phyloP scores from a whole-genome alignment of 2,113 vertebrate genomes.

The Ivindomyrus marchei region DNA sequence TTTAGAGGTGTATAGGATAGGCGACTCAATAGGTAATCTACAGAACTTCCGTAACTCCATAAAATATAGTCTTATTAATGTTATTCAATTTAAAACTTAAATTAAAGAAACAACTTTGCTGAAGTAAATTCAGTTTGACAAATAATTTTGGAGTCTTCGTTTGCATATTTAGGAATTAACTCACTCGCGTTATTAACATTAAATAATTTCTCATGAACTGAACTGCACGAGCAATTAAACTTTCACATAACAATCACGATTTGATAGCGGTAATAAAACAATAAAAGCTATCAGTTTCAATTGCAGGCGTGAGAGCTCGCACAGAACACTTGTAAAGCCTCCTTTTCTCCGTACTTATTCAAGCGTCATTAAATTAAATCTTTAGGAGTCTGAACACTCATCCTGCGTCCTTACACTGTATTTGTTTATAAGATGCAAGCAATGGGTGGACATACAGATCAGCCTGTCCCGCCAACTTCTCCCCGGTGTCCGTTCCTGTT shows the following conservation, averaged over 20 bases:
- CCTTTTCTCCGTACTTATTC: not conserved
- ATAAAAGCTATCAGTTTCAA: not conserved
- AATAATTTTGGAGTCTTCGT: not conserved
- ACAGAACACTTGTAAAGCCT: not conserved
- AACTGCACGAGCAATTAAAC: constrained; percentile 1
- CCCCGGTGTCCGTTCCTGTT: not conserved
- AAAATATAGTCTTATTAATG: not conserved
- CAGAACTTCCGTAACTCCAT: not conserved
- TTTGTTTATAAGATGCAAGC: not conserved
- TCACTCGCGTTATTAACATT: not conserved
- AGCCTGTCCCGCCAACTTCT: not conserved
- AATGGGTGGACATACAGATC: not conserved
- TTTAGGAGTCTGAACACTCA: not conserved
- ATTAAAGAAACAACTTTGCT: not conserved
- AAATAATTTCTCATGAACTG: not conserved
- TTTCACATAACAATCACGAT: not conserved
- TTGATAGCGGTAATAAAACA: constrained; percentile 3
- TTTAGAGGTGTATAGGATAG: not conserved
- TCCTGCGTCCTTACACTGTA: not conserved
- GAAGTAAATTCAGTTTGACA: not conserved
- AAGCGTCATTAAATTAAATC: not conserved
- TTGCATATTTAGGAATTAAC: not conserved
- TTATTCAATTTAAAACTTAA: not conserved
- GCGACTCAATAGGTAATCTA: not conserved
- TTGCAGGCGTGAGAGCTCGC: not conserved